Evolutionary conservation across 2,797 vertebrate species (phyloP).

Genomic region (Hoplostethus mediterraneus): DNA sequence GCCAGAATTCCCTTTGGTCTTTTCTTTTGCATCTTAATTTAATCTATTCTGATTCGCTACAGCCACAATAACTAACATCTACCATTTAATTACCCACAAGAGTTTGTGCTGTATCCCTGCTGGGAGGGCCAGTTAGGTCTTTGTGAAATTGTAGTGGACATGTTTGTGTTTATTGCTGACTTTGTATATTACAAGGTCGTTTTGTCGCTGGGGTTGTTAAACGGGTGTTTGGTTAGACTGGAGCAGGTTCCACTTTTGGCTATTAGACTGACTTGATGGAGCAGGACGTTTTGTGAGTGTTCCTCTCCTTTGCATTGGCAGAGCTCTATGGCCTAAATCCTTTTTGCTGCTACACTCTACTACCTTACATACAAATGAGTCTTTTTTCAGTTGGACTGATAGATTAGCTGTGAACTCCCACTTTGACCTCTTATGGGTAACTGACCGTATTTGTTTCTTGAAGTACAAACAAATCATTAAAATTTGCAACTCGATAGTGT

Average conservation of each 20-base stretch:
- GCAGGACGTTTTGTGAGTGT: conserved; percentile 71
- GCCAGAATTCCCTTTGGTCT: conserved; percentile 20
- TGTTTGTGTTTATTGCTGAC: conserved; percentile 2
- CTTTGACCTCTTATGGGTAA: conserved; percentile 60
- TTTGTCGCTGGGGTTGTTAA: conserved; percentile 25
- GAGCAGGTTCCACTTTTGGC: conserved; percentile 37
- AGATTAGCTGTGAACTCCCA: conserved; percentile 57
- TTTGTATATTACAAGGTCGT: background rate
- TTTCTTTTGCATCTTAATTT: conserved; percentile 47
- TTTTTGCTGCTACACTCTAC: conserved; percentile 53
- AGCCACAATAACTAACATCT: conserved; percentile 57
- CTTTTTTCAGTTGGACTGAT: conserved; percentile 61
- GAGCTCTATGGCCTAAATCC: conserved; percentile 65
- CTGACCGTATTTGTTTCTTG: conserved; percentile 72
- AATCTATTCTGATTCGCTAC: conserved; percentile 57
- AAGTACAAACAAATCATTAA: conserved; percentile 69
- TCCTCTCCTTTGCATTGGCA: conserved; percentile 53
- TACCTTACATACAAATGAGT: conserved; percentile 78
- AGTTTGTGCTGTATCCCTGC: conserved; percentile 7
- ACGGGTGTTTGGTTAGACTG: conserved; percentile 14
- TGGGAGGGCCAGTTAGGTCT: background rate
- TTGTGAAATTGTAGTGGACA: background rate
- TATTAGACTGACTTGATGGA: conserved; percentile 40
- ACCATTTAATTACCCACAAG: conserved; percentile 47
- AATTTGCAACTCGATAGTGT: conserved; percentile 64